Percentiles rank a stretch among this genome's conserved stretches.
Evolutionary conservation across 2,888 invertebrate genomes (phyloP).

Genomic region (Aproaerema taeniolella): DNA sequence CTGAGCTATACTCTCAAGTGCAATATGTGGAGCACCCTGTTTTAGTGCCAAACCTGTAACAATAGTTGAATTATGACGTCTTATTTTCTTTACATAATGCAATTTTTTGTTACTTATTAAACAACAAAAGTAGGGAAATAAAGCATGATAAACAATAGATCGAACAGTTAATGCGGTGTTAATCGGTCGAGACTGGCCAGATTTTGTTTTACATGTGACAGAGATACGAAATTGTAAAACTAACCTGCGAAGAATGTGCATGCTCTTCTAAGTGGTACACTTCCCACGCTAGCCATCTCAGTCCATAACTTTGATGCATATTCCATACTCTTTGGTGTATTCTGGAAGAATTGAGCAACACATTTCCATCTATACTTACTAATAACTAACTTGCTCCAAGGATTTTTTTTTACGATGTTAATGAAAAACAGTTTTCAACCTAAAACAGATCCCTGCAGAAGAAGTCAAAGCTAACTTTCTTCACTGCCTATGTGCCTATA

Average conservation of each 20-base stretch:
- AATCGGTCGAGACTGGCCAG: too few species aligned
- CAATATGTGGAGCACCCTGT: slow-evolving; percentile 81
- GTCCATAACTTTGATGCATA: slow-evolving; percentile 80
- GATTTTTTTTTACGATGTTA: too few species aligned
- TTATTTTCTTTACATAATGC: not conserved
- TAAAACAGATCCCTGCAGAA: too few species aligned
- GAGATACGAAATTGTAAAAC: too few species aligned
- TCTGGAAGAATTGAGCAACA: slow-evolving; percentile 80
- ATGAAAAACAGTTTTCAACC: too few species aligned
- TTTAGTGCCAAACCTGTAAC: slow-evolving; percentile 79
- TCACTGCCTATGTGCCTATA: too few species aligned
- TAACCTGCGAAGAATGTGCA: slow-evolving; percentile 78
- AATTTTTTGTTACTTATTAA: not conserved
- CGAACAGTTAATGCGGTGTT: too few species aligned
- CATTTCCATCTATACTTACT: not conserved
- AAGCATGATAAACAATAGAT: too few species aligned
- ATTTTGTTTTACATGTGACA: too few species aligned
- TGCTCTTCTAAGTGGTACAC: slow-evolving; percentile 78
- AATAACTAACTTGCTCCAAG: too few species aligned
- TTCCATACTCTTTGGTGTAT: slow-evolving; percentile 81
- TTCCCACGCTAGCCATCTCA: slow-evolving; percentile 74
- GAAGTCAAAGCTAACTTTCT: too few species aligned
- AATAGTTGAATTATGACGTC: not conserved
- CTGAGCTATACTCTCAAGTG: slow-evolving; percentile 80
- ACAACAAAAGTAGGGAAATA: too few species aligned